Conservation (phyloP, 2,113 vertebrate genomes). For the Gambusia affinis region DNA sequence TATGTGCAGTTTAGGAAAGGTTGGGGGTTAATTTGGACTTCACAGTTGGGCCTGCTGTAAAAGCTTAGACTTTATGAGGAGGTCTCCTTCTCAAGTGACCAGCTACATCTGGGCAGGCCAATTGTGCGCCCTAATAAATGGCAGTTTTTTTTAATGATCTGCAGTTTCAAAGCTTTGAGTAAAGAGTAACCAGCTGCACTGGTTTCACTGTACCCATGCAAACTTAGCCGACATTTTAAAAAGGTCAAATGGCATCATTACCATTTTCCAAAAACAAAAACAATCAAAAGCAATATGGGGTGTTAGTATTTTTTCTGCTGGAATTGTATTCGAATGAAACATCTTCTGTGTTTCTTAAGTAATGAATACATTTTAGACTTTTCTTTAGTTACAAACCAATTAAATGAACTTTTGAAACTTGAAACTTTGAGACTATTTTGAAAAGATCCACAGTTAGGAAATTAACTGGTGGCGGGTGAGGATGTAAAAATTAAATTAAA, state of each 20-base stretch:
- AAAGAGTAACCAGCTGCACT: slow-evolving; percentile 59
- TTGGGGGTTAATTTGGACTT: slow-evolving; percentile 46
- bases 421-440: not conserved
- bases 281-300: not conserved
- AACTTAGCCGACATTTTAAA: slow-evolving; percentile 23
- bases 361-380: not conserved
- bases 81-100: slow-evolving; percentile 70
- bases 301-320: not conserved
- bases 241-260: not conserved
- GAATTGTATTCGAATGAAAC: not conserved
- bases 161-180: slow-evolving; percentile 61
- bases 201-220: slow-evolving; percentile 46
- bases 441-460: not conserved
- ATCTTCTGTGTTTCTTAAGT: not conserved
- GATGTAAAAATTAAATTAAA: not conserved
- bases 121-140: slow-evolving; percentile 70
- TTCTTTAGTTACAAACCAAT: not conserved
- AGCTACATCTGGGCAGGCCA: slow-evolving; percentile 71
- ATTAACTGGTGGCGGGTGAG: not conserved
- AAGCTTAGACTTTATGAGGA: slow-evolving; percentile 69
- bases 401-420: no score
- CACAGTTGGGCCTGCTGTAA: slow-evolving; percentile 44
- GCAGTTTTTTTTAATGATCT: slow-evolving; percentile 61
- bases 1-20: slow-evolving; percentile 34
- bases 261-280: not conserved